These are phyloP conservation scores for Zygaena filipendulae DNA, from an alignment of 2,888 invertebrate species.

Conservation along the genomic window DNA sequence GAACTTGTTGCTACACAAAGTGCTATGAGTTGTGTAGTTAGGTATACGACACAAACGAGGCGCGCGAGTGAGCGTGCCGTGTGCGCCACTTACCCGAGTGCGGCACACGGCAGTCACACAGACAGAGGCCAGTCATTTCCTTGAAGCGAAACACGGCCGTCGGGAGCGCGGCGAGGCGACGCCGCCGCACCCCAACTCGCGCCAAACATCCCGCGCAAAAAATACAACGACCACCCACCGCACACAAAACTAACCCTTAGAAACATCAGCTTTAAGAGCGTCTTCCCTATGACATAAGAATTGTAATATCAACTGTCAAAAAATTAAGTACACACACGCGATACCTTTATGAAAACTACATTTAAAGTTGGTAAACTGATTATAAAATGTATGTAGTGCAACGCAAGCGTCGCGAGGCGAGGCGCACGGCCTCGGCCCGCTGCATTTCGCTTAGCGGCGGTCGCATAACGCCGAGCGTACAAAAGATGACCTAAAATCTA, in stretches of 20 bases:
- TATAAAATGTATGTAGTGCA: constrained; percentile 58
- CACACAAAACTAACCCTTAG: constrained; percentile 52
- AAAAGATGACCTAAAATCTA: constrained; percentile 68
- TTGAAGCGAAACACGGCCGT: constrained; percentile 9
- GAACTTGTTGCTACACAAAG: no score
- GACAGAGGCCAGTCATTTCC: constrained; percentile 3
- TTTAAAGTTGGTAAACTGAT: constrained; percentile 34
- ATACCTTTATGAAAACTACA: constrained; percentile 57
- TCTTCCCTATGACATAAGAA: constrained; percentile 35
- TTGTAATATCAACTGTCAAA: constrained; percentile 68
- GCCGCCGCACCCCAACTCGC: constrained; percentile 41
- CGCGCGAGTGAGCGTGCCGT: constrained; percentile 1
- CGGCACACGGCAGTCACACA: constrained; percentile 3
- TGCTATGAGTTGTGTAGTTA: no score
- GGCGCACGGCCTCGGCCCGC: constrained; percentile 61
- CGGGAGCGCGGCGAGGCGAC: constrained; percentile 12
- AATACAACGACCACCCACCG: constrained; percentile 36
- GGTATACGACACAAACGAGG: no score
- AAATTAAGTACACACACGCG: constrained; percentile 63
- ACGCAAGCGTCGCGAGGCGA: constrained; percentile 41
- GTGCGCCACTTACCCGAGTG: constrained; percentile 3
- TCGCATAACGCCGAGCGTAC: constrained; percentile 54
- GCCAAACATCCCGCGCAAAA: constrained; percentile 53
- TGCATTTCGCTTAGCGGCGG: constrained; percentile 60
- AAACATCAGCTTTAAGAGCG: constrained; percentile 31